Evolutionary conservation across 2,888 invertebrate species (phyloP), one percentile per base, ranked within the genome.

Genomic region (Limnephilus lunatus): DNA sequence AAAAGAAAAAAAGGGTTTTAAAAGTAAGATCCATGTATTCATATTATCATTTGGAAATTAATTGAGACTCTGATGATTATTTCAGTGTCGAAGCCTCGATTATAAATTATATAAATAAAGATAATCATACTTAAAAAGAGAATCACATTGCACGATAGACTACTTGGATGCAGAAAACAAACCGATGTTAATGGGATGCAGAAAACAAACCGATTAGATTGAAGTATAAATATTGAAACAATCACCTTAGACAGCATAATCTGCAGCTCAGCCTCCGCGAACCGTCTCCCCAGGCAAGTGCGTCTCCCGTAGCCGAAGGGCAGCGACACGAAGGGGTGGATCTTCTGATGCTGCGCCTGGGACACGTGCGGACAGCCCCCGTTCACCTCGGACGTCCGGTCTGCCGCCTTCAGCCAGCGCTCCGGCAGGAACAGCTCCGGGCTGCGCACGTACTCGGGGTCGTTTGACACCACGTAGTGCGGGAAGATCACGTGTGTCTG

Each of bases 401-500:
- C 53, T 25, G 82, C 30, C 81, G 96, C 95, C 94, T 98, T 97
- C 89, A 98, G 94, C 98, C 98, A 98, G 94, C 98, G 96, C 94
- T 98, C 98, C 0, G 98, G 98, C 85, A 97, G 95, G 94, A 97
- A 98, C 92, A 96, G 95, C 90, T 97, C 95, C 11, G 98, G 98
- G 89, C 97, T 96, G 3, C 97, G 96, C 94, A 98, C 97, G 95
- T 98, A 98, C 94, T 97, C 96, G 92, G 97, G 97, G 94, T 97
- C 97, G 95, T 98, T 97, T 91, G 98, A 97, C 94, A 98, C 96
- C 35, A 98, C 97, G 95, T 98, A 97, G 95, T 98, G 98, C 91
- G 98, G 98, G 94, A 98, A 97, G 94, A 98, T 97, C 80, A 98
- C 96, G 95, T 98, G 97, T 0, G 98, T 97, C 98, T 98, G 96